These are phyloP conservation scores for Electrona antarctica DNA, from an alignment of 2,113 vertebrate species.

Conservation along the genomic window DNA sequence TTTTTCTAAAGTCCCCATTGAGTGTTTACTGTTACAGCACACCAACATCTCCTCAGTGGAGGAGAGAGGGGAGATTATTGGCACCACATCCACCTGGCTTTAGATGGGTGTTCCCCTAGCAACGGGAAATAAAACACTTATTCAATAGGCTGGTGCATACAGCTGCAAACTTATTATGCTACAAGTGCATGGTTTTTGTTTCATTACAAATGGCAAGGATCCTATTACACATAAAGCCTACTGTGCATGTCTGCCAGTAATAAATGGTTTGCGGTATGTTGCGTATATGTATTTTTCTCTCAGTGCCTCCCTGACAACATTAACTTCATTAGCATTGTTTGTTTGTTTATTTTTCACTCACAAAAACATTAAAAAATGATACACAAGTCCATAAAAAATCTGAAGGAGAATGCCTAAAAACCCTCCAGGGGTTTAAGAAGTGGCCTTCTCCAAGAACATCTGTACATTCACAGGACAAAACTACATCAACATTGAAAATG, in stretches of 20 bases:
- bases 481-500: too few relatives aligned
- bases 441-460: too few relatives aligned
- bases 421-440: too few relatives aligned
- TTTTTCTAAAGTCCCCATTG: slow-evolving; percentile 35
- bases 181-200: slow-evolving; percentile 13
- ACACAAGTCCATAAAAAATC: too few relatives aligned
- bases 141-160: slow-evolving; percentile 24
- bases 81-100: background rate
- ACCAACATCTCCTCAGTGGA: slow-evolving; percentile 54
- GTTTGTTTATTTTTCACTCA: too few relatives aligned
- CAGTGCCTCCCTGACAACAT: background rate
- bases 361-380: too few relatives aligned
- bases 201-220: background rate
- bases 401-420: too few relatives aligned
- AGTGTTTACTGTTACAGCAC: slow-evolving; percentile 37
- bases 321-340: slow-evolving; percentile 1
- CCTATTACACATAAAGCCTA: background rate
- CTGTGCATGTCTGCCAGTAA: background rate
- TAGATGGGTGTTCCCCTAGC: slow-evolving; percentile 22
- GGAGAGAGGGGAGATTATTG: slow-evolving; percentile 16
- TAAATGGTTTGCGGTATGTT: too few relatives aligned
- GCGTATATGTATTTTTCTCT: background rate
- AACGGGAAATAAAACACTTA: slow-evolving; percentile 21
- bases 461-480: too few relatives aligned
- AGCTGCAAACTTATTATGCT: slow-evolving; percentile 15